Evolutionary conservation across 1,140 invertebrate species (phyloP).

Genomic region (Leptestheria dahalacensis): DNA sequence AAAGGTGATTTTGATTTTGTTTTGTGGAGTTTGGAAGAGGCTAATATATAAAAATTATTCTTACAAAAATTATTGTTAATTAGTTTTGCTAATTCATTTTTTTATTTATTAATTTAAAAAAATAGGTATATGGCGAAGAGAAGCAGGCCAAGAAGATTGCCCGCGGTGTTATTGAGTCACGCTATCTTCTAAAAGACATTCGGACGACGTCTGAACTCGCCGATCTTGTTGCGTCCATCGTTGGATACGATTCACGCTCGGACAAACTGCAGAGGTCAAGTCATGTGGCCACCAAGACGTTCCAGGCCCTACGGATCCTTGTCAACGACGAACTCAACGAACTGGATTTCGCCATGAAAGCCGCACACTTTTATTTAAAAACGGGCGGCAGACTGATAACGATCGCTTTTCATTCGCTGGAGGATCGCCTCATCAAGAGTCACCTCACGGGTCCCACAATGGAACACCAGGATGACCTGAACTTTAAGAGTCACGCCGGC

Average conservation of each 20-base stretch:
- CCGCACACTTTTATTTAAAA: conserved; percentile 63
- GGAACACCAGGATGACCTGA: conserved; percentile 31
- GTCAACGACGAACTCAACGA: conserved; percentile 96
- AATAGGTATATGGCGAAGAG: conserved; percentile 78
- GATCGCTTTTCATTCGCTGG: conserved; percentile 81
- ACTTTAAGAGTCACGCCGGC: conserved; percentile 22
- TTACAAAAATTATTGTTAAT: conserved; percentile 8
- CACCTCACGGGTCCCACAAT: conserved; percentile 63
- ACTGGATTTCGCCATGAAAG: conserved; percentile 70
- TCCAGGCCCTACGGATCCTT: conserved; percentile 87
- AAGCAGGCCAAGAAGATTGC: conserved; percentile 73
- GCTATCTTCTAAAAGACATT: conserved; percentile 61
- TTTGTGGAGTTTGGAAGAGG: too few relatives aligned
- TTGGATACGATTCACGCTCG: conserved; percentile 32
- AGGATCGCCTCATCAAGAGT: conserved; percentile 88
- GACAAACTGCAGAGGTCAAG: conserved; percentile 59
- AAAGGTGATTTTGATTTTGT: too few relatives aligned
- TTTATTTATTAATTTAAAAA: conserved; percentile 10
- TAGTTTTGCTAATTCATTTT: background rate
- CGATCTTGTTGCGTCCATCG: conserved; percentile 52
- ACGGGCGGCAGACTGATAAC: conserved; percentile 57
- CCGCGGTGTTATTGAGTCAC: conserved; percentile 68
- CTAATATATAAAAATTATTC: too few relatives aligned
- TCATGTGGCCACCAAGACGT: conserved; percentile 79
- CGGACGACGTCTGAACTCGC: conserved; percentile 70